Evolutionary conservation across 2,797 vertebrate genomes (phyloP), one percentile per base, ranked within the genome.

Genomic region (Chelmon rostratus): DNA sequence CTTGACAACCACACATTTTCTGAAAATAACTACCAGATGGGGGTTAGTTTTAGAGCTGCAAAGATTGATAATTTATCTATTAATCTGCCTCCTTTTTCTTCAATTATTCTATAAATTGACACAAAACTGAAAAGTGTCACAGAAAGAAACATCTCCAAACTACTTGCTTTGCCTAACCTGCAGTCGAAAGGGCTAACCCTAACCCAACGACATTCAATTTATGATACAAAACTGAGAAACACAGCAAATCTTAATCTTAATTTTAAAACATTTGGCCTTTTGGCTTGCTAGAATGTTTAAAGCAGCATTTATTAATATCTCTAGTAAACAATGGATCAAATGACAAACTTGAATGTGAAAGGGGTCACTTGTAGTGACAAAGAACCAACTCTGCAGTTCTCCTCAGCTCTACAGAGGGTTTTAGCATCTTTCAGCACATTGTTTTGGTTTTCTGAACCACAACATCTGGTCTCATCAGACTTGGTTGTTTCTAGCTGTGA

Each of bases 1-100:
- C 33, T 72, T 72, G 8, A 53, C 49, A 68, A 66, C 25, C 68
- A 66, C 61, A 73, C 15, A 56, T 74, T 79, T 68, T 62, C 57
- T 50, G 12, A 37, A 66, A 65, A 83, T 79, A 73, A 40, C 57
- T 46, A 38, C 63, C 73, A 81, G 65, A 69, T 54, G 64, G 50
- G 46, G 23, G 15, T 21, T 28, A 16, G n/a, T 28, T 54, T 53
- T 18, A 35, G 5, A 37, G 25, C 10, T 19, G 23, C 3, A 35
- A 12, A 47, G 19, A 65, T 5, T 12, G 9, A 38, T 13, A 23
- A 11, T 35, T 40, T 56, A 49, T 50, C 42, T 6, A 56, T 15
- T 23, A 33, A 68, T 57, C 15, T 13, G 40, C 33, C 12, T 0
- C 25, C 21, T 10, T 23, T 44, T 35, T 57, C 12, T 42, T 31